Base-by-base conservation (phyloP, 2,797 vertebrate species). In the Hydrocynus forskahlii region DNA sequence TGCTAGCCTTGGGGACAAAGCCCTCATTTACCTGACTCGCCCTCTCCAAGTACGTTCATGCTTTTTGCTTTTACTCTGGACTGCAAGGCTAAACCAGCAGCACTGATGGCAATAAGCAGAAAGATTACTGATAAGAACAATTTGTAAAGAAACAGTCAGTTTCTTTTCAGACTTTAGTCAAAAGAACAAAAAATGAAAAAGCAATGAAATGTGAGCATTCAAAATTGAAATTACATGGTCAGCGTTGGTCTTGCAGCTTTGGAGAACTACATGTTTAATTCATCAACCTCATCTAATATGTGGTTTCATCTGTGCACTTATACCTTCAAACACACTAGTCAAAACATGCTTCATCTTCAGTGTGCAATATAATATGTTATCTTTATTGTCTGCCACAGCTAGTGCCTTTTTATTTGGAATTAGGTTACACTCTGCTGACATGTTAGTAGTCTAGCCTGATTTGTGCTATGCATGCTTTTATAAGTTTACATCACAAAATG, bases 1-100 rank as follows among this genome's bases (percentile, higher is more conserved):
- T 50, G 29, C 54, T 1, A 19, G 12, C 71, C 52, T 40, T 5
- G 6, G 71, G 71, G 54, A 59, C 35, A 0, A 17, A 40, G 71
- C 17, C 54, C 54, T 59, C 43, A 74, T 74, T 74, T 74, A 59
- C 71, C 54, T 74, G 52, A 54, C 50, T 19, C 2, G 25, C 29
- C 40, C 29, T 59, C 71, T 59, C 71, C 7, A 7, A 35, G 14
- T 29, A 59, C 10, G 17, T 38, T 35, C 35, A 29, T 59, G 29
- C 52, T 14, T 25, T 72, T 48, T 7, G 7, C 59, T 62, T 62
- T 14, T 29, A 4, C 29, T 38, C 5, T 45, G 5, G 43, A 45
- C 43, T 45, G 5, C 43, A 7, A 17, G 2, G 43, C 2, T n/a
- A 57, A 0, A 21, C 17, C 6, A 1, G 4, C 35, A 14, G 17